Percentiles rank a stretch among this genome's conserved stretches.
These are phyloP conservation scores for Orchestes rusci DNA, from an alignment of 2,888 invertebrate species.

Conservation along the genomic window DNA sequence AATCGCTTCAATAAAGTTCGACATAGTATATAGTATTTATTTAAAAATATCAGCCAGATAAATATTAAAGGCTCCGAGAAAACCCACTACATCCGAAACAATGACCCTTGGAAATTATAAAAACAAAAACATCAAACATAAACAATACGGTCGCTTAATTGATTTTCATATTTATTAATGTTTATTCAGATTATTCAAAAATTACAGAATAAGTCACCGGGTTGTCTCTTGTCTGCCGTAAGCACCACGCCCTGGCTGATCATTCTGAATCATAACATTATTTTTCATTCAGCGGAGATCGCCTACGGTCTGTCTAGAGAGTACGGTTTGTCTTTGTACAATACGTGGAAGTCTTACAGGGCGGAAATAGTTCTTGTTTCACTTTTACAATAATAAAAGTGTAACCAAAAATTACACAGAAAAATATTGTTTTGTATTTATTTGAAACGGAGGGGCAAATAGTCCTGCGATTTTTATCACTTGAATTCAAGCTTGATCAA, in stretches of 20 bases:
- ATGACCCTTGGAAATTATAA: slow-evolving; percentile 23
- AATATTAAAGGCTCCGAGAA: slow-evolving; percentile 17
- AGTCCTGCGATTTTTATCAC: no score
- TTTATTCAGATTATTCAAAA: slow-evolving; percentile 27
- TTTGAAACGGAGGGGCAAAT: no score
- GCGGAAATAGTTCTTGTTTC: not conserved
- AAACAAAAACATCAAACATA: slow-evolving; percentile 23
- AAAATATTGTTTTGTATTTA: no score
- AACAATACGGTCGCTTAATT: slow-evolving; percentile 23
- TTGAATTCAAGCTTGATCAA: no score
- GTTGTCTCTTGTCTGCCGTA: slow-evolving; percentile 10
- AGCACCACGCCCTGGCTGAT: slow-evolving; percentile 21
- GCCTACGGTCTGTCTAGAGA: slow-evolving; percentile 21
- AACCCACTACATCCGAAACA: slow-evolving; percentile 24
- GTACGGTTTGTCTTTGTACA: slow-evolving; percentile 7
- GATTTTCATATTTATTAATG: slow-evolving; percentile 27
- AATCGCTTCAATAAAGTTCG: no score
- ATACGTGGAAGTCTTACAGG: not conserved
- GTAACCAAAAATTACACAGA: no score
- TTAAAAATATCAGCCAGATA: slow-evolving; percentile 17
- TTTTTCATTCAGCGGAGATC: slow-evolving; percentile 18
- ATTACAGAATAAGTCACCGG: slow-evolving; percentile 23
- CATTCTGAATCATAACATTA: slow-evolving; percentile 31
- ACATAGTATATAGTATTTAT: slow-evolving; percentile 3
- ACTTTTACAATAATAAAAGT: no score